A percentile compares a stretch with the other conserved stretches of the same genome.
phyloP scores from a whole-genome alignment of 2,113 vertebrate genomes.

The Tonatia bakeri region DNA sequence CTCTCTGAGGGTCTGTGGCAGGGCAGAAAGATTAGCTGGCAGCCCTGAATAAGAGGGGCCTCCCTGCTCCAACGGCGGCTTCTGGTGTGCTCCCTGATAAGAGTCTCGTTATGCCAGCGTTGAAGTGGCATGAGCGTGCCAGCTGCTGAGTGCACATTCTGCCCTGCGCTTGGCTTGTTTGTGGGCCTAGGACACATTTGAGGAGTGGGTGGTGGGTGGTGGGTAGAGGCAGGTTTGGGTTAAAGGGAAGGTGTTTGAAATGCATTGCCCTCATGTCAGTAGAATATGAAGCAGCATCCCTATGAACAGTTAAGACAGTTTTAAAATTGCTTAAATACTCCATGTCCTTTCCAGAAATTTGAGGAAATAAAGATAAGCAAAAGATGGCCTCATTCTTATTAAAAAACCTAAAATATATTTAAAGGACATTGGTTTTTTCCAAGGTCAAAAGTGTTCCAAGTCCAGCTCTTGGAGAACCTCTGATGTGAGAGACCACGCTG shows the following conservation, averaged over 20 bases:
- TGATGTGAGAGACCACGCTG: background rate
- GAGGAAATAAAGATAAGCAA: conserved; percentile 26
- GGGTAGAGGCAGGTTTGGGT: background rate
- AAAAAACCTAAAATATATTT: background rate
- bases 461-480: background rate
- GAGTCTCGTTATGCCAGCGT: background rate
- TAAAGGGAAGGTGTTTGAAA: background rate
- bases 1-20: background rate
- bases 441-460: conserved; percentile 49
- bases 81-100: background rate
- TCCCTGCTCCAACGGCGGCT: background rate
- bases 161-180: background rate
- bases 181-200: background rate
- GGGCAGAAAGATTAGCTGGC: background rate
- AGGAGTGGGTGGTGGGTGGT: background rate
- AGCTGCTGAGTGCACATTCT: background rate
- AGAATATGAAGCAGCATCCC: background rate
- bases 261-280: background rate
- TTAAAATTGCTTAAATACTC: background rate
- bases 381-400: background rate
- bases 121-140: background rate
- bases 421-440: conserved; percentile 32
- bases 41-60: background rate
- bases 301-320: background rate
- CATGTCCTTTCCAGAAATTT: background rate